These are phyloP conservation scores for Tachina grossa DNA, from an alignment of 2,888 invertebrate species.

Conservation along the genomic window DNA sequence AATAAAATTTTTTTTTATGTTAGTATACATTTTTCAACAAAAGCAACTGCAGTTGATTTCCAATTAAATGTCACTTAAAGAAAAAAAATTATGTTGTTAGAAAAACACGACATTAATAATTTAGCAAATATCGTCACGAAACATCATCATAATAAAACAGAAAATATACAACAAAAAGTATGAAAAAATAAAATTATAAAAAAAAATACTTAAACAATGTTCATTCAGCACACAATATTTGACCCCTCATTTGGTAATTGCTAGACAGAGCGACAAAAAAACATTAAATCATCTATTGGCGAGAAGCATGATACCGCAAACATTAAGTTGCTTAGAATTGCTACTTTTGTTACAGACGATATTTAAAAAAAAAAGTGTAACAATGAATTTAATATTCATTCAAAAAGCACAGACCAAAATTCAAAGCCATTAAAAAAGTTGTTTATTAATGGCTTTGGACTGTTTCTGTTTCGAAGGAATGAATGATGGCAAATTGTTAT, in stretches of 20 bases:
- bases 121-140: constrained; percentile 61
- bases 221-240: constrained; percentile 39
- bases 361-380: constrained; percentile 11
- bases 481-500: constrained; percentile 66
- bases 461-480: constrained; percentile 56
- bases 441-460: constrained; percentile 66
- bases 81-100: constrained; percentile 40
- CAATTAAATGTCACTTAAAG: constrained; percentile 59
- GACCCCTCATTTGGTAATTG: constrained; percentile 62
- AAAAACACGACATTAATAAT: constrained; percentile 43
- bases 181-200: background rate
- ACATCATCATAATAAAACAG: constrained; percentile 44
- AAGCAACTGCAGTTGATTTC: constrained; percentile 2
- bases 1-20: too few relatives aligned
- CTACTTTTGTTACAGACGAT: constrained; percentile 29
- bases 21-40: too few relatives aligned
- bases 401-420: constrained; percentile 39
- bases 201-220: background rate
- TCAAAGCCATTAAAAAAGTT: constrained; percentile 53
- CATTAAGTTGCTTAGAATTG: constrained; percentile 67
- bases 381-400: constrained; percentile 35
- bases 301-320: constrained; percentile 64
- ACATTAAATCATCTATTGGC: constrained; percentile 50
- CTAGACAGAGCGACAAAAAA: constrained; percentile 29
- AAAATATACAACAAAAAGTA: background rate